Base-by-base conservation (phyloP, 2,113 vertebrate species). In the Gavialis gangeticus region DNA sequence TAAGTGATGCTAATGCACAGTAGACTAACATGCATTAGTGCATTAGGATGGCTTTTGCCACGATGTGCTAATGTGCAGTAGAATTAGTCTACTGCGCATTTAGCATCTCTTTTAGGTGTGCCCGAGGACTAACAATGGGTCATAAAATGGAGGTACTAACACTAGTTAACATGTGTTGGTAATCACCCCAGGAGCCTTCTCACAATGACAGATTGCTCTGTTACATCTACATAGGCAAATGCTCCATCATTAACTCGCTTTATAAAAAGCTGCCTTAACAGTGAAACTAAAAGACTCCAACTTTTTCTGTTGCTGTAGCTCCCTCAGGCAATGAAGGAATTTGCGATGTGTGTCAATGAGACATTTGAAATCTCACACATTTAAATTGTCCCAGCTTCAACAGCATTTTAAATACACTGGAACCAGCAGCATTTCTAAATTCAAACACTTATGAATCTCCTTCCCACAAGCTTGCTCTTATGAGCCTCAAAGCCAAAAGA, bases 291-390 rank as follows among this genome's bases (percentile, higher is more conserved):
- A 96, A 95, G 91, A 92, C 82, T 85, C 82, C 94, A 97, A 96
- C 92, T 93, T 97, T 96, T 88, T 58, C 82, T 96, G 97, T 96
- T 95, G 89, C 97, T 91, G 95, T 85, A 91, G 87, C 91, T 97
- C 97, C 97, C 96, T 92, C 88, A 97, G 97, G 97, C 97, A 97
- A 97, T 92, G 96, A 94, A 97, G 87, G 93, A 97, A 96, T 97
- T 96, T 97, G 95, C 54, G 80, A 92, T 96, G 97, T 97, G 96
- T 97, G 97, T 97, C 97, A 97, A 95, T 96, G 97, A 97, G 96
- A 93, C 96, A 96, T 97, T 97, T 97, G 96, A 97, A 97, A 97
- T 97, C 94, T 97, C 96, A 95, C 97, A 97, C 97, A 96, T 97
- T 97, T 94, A 97, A 97, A 97, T 96, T 1, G n/a, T 96, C 96